Percentiles rank a stretch among this genome's conserved stretches.
Conservation (phyloP, 2,113 vertebrate genomes). For the Patagioenas fasciata region DNA sequence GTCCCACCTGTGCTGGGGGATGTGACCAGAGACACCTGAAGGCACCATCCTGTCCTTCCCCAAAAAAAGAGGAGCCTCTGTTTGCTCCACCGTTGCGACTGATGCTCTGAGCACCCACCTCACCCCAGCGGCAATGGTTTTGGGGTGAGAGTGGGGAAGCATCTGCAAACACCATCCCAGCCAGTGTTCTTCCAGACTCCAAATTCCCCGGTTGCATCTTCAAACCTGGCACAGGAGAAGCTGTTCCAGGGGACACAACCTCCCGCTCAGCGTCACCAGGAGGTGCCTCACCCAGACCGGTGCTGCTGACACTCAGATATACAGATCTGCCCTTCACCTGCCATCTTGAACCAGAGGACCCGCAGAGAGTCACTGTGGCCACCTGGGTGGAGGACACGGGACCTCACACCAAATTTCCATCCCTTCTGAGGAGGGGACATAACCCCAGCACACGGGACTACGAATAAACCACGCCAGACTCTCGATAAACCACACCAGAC, state of each 20-base stretch:
- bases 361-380: neutral
- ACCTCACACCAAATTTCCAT: neutral
- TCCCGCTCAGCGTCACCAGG: neutral
- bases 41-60: neutral
- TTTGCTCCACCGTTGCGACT: neutral
- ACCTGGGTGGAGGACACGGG: neutral
- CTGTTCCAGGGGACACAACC: neutral
- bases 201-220: neutral
- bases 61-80: rapidly evolving
- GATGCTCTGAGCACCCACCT: neutral
- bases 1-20: neutral
- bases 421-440: neutral
- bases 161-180: neutral
- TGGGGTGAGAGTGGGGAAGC: neutral
- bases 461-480: neutral
- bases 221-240: neutral
- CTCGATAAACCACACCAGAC: neutral
- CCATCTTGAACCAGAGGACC: neutral
- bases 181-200: neutral
- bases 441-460: neutral
- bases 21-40: neutral
- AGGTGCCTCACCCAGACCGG: neutral
- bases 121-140: neutral
- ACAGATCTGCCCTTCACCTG: neutral
- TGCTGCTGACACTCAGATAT: neutral